Evolutionary conservation across 2,888 invertebrate genomes (phyloP).

Genomic region (Ophion slaviceki): DNA sequence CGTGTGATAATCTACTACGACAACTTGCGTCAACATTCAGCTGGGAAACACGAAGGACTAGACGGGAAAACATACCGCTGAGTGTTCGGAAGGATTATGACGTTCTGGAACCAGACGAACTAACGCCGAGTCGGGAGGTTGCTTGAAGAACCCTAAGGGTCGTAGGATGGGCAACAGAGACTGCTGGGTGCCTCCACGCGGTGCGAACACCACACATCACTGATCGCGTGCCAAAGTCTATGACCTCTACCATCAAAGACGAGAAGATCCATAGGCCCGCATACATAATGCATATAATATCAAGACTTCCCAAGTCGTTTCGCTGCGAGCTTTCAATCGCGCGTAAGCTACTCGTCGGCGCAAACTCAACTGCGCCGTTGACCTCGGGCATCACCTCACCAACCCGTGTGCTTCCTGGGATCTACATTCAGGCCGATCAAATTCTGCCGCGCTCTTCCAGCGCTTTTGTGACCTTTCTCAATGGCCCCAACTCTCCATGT

Average conservation of each 20-base stretch:
- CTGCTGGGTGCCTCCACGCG: constrained; percentile 54
- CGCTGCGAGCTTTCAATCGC: constrained; percentile 81
- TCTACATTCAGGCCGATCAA: constrained; percentile 74
- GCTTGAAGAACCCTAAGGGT: constrained; percentile 48
- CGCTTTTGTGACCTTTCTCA: constrained; percentile 53
- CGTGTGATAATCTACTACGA: not conserved
- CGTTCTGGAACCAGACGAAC: constrained; percentile 40
- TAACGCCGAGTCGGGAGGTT: constrained; percentile 45
- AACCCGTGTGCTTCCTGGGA: constrained; percentile 61
- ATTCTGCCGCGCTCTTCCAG: constrained; percentile 60
- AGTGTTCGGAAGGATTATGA: constrained; percentile 43
- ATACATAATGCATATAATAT: constrained; percentile 81
- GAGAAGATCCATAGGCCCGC: constrained; percentile 73
- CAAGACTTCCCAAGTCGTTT: constrained; percentile 80
- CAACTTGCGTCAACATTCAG: constrained; percentile 4
- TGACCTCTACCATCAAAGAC: constrained; percentile 1
- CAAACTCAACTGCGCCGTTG: constrained; percentile 28
- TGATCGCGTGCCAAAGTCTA: constrained; percentile 79
- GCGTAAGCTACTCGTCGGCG: constrained; percentile 71
- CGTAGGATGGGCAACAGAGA: constrained; percentile 25
- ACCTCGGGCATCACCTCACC: constrained; percentile 27
- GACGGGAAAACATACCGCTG: constrained; percentile 8
- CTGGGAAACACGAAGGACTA: not conserved
- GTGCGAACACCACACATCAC: constrained; percentile 34
- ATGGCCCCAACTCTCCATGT: constrained; percentile 33